Conservation (phyloP, 2,113 vertebrate species). For the Barnardius zonarius region DNA sequence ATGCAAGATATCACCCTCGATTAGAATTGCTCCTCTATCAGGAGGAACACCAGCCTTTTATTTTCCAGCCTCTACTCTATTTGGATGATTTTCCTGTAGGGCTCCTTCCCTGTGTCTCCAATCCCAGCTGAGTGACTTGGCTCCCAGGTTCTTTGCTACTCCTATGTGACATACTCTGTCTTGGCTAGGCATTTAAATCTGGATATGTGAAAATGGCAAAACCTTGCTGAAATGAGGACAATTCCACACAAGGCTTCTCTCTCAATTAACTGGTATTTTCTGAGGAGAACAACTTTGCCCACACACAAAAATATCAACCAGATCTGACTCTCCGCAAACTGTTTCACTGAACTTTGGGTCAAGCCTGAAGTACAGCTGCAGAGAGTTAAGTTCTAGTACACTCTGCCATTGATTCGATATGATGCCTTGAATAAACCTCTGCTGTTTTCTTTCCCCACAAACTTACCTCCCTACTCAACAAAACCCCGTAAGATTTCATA, state of each 20-base stretch:
- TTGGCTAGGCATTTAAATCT: neutral
- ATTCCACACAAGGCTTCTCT: neutral
- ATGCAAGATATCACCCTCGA: neutral
- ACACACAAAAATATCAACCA: neutral
- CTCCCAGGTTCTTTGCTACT: neutral
- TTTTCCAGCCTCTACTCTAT: neutral
- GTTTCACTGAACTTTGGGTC: neutral
- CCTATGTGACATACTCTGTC: neutral
- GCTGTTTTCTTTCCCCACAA: neutral
- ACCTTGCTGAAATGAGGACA: neutral
- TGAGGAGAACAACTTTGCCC: neutral
- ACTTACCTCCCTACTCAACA: neutral
- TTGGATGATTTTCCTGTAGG: neutral
- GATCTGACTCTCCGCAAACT: neutral
- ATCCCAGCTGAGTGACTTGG: neutral
- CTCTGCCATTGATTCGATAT: neutral
- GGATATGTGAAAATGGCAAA: neutral
- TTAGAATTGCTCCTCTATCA: neutral
- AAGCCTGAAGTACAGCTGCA: neutral
- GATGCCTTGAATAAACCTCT: neutral
- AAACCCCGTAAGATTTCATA: neutral
- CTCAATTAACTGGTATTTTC: slow-evolving; percentile 7
- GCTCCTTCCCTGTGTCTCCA: neutral
- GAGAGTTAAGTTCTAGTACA: neutral
- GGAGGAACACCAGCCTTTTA: neutral